Percentiles rank a stretch among this genome's conserved stretches.
phyloP scores from a whole-genome alignment of 2,888 invertebrate genomes.

The Noctua fimbriata region DNA sequence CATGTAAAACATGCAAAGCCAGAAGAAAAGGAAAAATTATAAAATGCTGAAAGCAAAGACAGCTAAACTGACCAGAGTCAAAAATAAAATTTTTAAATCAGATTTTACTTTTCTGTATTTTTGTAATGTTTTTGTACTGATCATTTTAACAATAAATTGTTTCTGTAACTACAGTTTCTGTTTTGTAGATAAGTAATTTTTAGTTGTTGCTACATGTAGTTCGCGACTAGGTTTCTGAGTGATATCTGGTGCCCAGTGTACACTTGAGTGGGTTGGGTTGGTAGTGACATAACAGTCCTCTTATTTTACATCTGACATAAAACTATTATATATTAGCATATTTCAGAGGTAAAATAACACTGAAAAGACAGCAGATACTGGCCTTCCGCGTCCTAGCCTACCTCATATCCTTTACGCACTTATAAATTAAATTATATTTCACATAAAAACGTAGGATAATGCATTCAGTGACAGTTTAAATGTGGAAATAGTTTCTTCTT shows the following conservation, averaged over 20 bases:
- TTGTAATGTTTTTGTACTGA: constrained; percentile 4
- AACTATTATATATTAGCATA: neutral
- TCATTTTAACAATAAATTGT: constrained; percentile 40
- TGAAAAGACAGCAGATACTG: neutral
- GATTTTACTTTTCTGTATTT: constrained; percentile 1
- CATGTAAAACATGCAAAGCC: constrained; percentile 92
- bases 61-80: constrained; percentile 4
- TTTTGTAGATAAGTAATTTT: constrained; percentile 1
- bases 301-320: neutral
- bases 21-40: constrained; percentile 25
- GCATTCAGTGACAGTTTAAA: neutral
- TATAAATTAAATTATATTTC: neutral
- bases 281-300: neutral
- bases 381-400: neutral
- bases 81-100: neutral
- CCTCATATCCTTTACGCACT: neutral
- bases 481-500: neutral
- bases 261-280: neutral
- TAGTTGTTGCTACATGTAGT: constrained; percentile 2
- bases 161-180: constrained; percentile 17
- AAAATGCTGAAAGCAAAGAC: neutral
- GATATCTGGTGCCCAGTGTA: neutral
- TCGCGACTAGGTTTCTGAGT: neutral
- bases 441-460: neutral
- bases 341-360: neutral